Conservation (phyloP, 2,888 invertebrate genomes). For the Nycteola revayana region DNA sequence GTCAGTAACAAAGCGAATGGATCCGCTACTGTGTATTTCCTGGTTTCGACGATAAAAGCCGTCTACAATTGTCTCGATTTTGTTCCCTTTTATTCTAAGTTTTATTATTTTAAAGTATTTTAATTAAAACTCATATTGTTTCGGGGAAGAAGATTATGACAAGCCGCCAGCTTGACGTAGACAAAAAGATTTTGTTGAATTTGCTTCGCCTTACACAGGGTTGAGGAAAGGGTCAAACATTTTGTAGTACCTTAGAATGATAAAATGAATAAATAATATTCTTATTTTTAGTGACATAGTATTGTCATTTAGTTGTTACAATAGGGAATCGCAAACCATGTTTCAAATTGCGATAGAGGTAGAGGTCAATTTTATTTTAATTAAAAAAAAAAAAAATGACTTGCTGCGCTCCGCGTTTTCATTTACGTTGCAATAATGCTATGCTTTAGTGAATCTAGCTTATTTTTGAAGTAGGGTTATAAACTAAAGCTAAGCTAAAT, state of each 20-base stretch:
- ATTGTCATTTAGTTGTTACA: slow-evolving; percentile 36
- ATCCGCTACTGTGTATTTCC: slow-evolving; percentile 39
- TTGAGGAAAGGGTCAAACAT: slow-evolving; percentile 42
- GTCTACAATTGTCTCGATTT: slow-evolving; percentile 42
- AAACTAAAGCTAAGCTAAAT: no score
- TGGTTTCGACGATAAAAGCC: slow-evolving; percentile 42
- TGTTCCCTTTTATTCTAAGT: slow-evolving; percentile 44
- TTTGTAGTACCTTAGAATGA: no score
- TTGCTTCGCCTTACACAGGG: slow-evolving; percentile 43
- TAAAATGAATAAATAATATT: no score
- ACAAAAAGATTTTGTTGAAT: slow-evolving; percentile 60
- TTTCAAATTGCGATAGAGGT: no score
- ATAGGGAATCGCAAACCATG: no score
- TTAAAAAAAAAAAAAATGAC: no score
- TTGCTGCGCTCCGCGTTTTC: no score
- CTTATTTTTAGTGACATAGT: slow-evolving; percentile 50
- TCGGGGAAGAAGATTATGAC: slow-evolving; percentile 60
- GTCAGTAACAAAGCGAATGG: slow-evolving; percentile 44
- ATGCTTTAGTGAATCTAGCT: no score
- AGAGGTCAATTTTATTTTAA: no score
- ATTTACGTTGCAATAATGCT: no score
- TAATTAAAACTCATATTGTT: slow-evolving; percentile 68
- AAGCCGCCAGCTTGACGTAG: slow-evolving; percentile 52
- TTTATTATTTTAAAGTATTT: slow-evolving; percentile 61
- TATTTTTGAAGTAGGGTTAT: no score